These are phyloP conservation scores for Dysidea cf. avara DNA, from an alignment of 37 sponge, comb jelly and placozoan genomes.

Conservation along the genomic window DNA sequence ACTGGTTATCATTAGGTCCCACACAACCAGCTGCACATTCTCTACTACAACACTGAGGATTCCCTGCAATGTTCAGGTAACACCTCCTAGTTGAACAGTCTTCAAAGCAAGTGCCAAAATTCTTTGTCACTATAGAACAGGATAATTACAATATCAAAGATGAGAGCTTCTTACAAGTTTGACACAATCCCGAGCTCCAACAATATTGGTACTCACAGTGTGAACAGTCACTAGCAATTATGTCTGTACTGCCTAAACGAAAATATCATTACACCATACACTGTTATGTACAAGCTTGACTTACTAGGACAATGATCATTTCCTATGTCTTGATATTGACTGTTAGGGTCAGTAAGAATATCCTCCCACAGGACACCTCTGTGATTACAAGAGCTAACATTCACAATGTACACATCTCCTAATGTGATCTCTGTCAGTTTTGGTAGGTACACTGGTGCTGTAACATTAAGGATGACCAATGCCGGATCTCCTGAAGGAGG, in stretches of 20 bases:
- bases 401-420: constrained; percentile 29
- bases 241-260: no score
- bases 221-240: background rate
- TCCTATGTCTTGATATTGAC: background rate
- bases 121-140: constrained; percentile 46
- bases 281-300: no score
- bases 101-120: background rate
- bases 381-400: constrained; percentile 27
- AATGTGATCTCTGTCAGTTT: constrained; percentile 46
- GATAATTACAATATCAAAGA: background rate
- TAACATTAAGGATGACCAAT: background rate
- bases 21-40: constrained; percentile 66
- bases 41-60: constrained; percentile 45
- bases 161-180: constrained; percentile 5
- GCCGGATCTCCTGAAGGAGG: constrained; percentile 24
- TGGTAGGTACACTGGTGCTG: constrained; percentile 38
- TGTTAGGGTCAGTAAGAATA: constrained; percentile 22
- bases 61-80: background rate
- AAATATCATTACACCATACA: no score
- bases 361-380: constrained; percentile 56
- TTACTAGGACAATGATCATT: background rate
- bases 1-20: constrained; percentile 34
- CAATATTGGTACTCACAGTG: background rate
- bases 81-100: constrained; percentile 30
- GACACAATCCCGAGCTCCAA: background rate